Evolutionary conservation across 2,888 invertebrate genomes (phyloP).

Genomic region (Leptinotarsa tumamoca): DNA sequence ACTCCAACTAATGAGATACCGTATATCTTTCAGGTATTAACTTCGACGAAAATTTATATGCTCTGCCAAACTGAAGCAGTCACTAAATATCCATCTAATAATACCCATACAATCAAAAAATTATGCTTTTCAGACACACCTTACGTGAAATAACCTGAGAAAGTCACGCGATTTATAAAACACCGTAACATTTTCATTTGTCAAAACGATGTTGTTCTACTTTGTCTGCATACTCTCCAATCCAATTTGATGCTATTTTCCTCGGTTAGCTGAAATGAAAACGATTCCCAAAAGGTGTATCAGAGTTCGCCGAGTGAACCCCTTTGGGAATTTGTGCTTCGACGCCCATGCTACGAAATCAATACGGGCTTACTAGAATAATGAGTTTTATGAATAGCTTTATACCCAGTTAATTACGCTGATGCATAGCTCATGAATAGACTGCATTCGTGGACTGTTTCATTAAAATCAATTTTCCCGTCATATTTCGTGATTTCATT

Average conservation of each 20-base stretch:
- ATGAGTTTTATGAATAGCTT: constrained; percentile 17
- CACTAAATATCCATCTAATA: too few species aligned
- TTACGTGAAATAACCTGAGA: too few species aligned
- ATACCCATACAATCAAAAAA: too few species aligned
- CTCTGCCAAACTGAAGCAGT: too few species aligned
- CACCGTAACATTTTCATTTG: neutral
- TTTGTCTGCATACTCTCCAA: neutral
- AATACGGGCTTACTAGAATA: constrained; percentile 1
- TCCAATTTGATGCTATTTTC: neutral
- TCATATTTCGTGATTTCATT: constrained; percentile 9
- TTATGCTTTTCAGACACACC: too few species aligned
- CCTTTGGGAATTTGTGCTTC: neutral
- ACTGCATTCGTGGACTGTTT: neutral
- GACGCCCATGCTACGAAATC: constrained; percentile 16
- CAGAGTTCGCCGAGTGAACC: neutral
- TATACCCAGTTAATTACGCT: neutral
- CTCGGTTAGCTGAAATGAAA: neutral
- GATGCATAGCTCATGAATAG: constrained; percentile 7
- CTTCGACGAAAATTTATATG: too few species aligned
- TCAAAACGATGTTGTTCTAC: neutral
- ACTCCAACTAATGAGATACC: too few species aligned
- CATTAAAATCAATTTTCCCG: neutral
- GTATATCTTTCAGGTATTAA: too few species aligned
- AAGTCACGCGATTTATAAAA: too few species aligned
- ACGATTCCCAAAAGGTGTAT: neutral